These are phyloP conservation scores for Speoplatyrhinus poulsoni DNA, from an alignment of 2,113 vertebrate genomes.

Conservation along the genomic window DNA sequence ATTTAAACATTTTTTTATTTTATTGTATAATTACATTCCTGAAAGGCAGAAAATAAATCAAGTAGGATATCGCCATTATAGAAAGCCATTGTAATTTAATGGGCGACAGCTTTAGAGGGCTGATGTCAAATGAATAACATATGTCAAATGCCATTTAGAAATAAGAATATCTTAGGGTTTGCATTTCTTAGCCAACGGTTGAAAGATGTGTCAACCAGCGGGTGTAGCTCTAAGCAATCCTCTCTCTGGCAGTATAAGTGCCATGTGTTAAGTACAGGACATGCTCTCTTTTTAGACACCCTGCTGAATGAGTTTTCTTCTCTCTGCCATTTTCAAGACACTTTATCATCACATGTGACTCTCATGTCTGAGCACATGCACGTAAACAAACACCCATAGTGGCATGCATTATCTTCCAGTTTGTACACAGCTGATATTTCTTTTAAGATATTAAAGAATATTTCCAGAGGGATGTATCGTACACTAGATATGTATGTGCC, in stretches of 20 bases:
- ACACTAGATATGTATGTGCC: not conserved
- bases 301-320: too few species aligned
- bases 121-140: not conserved
- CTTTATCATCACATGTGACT: not conserved
- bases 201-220: not conserved
- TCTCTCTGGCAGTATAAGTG: too few species aligned
- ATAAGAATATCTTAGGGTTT: not conserved
- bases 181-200: not conserved
- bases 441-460: not conserved
- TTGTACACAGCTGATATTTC: not conserved
- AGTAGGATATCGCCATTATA: not conserved
- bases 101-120: not conserved
- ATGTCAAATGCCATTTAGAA: not conserved
- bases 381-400: too few species aligned
- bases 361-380: not conserved
- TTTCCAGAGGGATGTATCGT: not conserved
- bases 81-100: not conserved
- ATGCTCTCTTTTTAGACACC: too few species aligned
- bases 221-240: too few species aligned
- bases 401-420: too few species aligned
- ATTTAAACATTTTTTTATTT: not conserved
- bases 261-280: too few species aligned
- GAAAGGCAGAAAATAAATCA: too few species aligned
- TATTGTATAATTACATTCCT: slow-evolving; percentile 2
- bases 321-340: not conserved